phyloP scores from a whole-genome alignment of 2,888 invertebrate species.

The Branchellion lobata region DNA sequence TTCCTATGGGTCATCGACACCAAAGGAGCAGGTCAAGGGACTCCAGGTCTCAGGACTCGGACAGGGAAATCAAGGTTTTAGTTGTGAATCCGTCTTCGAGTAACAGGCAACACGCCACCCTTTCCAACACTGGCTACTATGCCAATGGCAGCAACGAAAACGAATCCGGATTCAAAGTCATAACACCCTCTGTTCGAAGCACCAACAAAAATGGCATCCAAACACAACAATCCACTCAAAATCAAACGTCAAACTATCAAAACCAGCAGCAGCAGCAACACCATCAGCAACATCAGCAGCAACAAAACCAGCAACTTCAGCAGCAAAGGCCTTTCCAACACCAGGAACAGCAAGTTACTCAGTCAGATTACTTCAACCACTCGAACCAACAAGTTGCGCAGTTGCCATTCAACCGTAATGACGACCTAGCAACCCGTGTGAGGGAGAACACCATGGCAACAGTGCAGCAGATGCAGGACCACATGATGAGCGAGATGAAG shows the following conservation, averaged over 20 bases:
- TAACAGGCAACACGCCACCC: neutral
- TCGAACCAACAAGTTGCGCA: neutral
- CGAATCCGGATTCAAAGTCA: neutral
- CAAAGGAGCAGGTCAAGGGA: conserved; percentile 10
- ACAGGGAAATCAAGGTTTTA: conserved; percentile 3
- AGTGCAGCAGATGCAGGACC: conserved; percentile 35
- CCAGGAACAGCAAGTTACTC: neutral
- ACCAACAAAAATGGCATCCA: neutral
- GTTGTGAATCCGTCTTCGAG: neutral
- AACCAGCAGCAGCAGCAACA: neutral
- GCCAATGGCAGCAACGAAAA: neutral
- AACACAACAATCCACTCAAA: neutral
- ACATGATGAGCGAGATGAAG: conserved; percentile 34
- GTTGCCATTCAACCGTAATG: neutral
- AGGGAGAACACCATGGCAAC: conserved; percentile 6
- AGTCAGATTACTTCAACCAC: neutral
- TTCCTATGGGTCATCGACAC: no score
- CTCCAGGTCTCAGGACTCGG: neutral
- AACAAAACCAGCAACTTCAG: conserved; percentile 5
- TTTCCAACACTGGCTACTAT: neutral
- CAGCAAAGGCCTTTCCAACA: neutral
- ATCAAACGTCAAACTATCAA: neutral
- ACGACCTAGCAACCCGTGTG: conserved; percentile 21
- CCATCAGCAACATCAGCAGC: neutral
- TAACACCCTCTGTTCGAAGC: neutral